These are phyloP conservation scores for Eilema caniola DNA, from an alignment of 2,888 invertebrate genomes.

Conservation along the genomic window DNA sequence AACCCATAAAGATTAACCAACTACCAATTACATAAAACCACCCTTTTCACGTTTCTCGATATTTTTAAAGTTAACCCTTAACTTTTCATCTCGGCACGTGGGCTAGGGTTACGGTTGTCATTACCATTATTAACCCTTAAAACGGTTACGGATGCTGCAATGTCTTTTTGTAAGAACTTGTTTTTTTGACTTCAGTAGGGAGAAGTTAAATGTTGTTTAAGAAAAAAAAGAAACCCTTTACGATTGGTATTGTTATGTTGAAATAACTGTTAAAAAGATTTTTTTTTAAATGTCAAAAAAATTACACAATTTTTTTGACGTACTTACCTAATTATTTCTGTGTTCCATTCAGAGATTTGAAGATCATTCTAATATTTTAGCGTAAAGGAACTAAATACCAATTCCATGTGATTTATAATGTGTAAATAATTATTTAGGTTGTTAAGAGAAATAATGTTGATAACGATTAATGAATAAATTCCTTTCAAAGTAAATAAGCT, in stretches of 20 bases:
- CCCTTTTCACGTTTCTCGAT: slow-evolving; percentile 42
- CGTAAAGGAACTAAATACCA: neutral
- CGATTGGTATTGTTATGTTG: neutral
- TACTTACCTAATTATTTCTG: too few relatives aligned
- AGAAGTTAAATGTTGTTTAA: slow-evolving; percentile 19
- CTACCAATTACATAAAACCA: slow-evolving; percentile 43
- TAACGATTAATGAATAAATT: neutral
- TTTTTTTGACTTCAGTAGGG: slow-evolving; percentile 45
- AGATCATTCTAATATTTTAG: too few relatives aligned
- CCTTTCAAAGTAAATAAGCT: neutral
- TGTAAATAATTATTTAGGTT: neutral
- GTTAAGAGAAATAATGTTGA: neutral
- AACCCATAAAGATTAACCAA: slow-evolving; percentile 27
- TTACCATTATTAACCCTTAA: slow-evolving; percentile 75
- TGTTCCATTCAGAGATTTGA: too few relatives aligned
- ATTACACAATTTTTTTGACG: neutral
- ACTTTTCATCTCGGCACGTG: slow-evolving; percentile 74
- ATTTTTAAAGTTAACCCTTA: slow-evolving; percentile 68
- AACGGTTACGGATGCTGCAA: slow-evolving; percentile 72
- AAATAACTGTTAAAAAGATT: neutral
- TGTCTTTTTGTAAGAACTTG: slow-evolving; percentile 52
- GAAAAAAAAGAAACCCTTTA: slow-evolving; percentile 2
- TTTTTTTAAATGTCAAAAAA: too few relatives aligned
- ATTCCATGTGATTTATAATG: neutral
- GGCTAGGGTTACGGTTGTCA: slow-evolving; percentile 67